Conservation (phyloP, 2,888 invertebrate genomes). For the Pasiphila rectangulata region DNA sequence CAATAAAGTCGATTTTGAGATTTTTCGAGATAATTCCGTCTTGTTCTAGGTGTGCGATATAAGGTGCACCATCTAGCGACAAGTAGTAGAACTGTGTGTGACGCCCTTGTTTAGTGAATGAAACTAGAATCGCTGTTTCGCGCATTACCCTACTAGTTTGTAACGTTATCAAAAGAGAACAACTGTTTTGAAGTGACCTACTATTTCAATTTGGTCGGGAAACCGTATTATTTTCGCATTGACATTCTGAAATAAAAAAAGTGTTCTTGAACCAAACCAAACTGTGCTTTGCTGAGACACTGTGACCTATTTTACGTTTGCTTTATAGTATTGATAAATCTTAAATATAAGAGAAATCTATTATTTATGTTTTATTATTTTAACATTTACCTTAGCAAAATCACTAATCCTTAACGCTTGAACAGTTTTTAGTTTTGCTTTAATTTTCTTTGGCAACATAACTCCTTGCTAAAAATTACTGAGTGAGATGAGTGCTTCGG, state of each 20-base stretch:
- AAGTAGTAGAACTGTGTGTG: constrained; percentile 19
- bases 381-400: constrained; percentile 10
- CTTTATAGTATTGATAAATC: no score
- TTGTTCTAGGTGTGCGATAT: no score
- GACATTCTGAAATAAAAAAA: constrained; percentile 44
- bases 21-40: no score
- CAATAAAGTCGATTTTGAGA: no score
- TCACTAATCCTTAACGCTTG: no score
- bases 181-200: background rate
- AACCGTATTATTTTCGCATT: constrained; percentile 47
- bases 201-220: constrained; percentile 36
- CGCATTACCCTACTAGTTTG: constrained; percentile 51
- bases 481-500: background rate
- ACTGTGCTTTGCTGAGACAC: constrained; percentile 53
- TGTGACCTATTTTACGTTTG: constrained; percentile 49
- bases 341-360: constrained; percentile 35
- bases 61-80: constrained; percentile 39
- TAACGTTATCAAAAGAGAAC: constrained; percentile 13
- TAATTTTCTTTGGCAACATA: constrained; percentile 2
- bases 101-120: constrained; percentile 8
- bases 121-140: constrained; percentile 24
- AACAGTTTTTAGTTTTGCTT: no score
- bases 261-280: constrained; percentile 45
- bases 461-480: constrained; percentile 24
- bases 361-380: constrained; percentile 1